A percentile compares a stretch with the other conserved stretches of the same genome.
Conservation (phyloP, 2,113 vertebrate genomes). For the Phodopus roborovskii region DNA sequence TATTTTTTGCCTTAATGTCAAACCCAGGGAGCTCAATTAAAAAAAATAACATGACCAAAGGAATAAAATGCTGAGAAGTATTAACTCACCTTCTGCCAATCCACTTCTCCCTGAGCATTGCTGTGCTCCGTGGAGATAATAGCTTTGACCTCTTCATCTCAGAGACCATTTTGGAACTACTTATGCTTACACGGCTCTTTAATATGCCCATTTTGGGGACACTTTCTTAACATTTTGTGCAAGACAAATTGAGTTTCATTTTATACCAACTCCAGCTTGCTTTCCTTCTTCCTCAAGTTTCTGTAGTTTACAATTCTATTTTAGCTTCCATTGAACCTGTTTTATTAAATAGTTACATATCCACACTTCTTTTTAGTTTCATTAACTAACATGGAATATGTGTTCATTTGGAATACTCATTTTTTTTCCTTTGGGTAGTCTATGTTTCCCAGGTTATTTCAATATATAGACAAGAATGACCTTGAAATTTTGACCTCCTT, state of each 20-base stretch:
- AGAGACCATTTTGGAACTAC: neutral
- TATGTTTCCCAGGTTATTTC: neutral
- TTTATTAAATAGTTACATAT: neutral
- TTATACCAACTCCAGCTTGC: neutral
- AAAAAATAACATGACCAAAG: neutral
- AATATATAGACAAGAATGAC: neutral
- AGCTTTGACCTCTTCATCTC: neutral
- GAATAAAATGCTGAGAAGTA: conserved; percentile 5
- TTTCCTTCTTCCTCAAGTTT: neutral
- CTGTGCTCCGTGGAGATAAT: neutral
- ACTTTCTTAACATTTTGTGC: conserved; percentile 8
- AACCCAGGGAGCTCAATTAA: neutral
- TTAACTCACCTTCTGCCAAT: neutral
- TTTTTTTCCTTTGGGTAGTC: neutral
- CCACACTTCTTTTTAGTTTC: neutral
- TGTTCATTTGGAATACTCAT: neutral
- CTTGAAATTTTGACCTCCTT: neutral
- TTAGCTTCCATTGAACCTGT: neutral
- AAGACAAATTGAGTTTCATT: neutral
- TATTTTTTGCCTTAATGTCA: conserved; percentile 48
- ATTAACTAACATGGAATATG: neutral
- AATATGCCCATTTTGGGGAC: neutral
- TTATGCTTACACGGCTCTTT: neutral
- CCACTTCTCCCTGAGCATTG: neutral
- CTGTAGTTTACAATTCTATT: neutral